Evolutionary conservation across 1,140 invertebrate species (phyloP).

Genomic region (Catajapyx aquilonaris): DNA sequence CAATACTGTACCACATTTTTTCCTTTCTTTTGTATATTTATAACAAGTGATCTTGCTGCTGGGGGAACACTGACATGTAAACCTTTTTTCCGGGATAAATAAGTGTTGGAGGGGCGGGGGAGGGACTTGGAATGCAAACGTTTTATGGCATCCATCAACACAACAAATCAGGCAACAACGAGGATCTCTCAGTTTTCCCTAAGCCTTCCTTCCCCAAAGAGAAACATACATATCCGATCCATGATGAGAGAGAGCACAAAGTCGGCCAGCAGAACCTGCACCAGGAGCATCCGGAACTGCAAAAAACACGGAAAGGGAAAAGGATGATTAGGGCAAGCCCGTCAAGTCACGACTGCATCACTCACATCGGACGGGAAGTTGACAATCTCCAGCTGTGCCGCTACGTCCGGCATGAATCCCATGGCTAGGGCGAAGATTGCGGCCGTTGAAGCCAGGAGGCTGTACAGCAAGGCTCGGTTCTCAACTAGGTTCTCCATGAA

Average conservation of each 20-base stretch:
- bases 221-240: conserved; percentile 64
- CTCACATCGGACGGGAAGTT: conserved; percentile 66
- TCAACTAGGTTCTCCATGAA: conserved; percentile 92
- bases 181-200: conserved; percentile 12
- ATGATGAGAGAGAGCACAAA: conserved; percentile 59
- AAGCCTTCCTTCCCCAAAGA: conserved; percentile 62
- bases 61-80: too few relatives aligned
- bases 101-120: too few relatives aligned
- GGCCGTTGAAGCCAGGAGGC: conserved; percentile 48
- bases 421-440: conserved; percentile 53
- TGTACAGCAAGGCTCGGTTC: conserved; percentile 82
- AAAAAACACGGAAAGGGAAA: conserved; percentile 22
- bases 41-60: too few relatives aligned
- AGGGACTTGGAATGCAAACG: too few relatives aligned
- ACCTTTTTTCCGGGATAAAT: too few relatives aligned
- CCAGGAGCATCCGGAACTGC: conserved; percentile 64
- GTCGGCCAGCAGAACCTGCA: conserved; percentile 58
- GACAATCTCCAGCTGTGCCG: conserved; percentile 69
- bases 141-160: too few relatives aligned
- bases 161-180: not conserved
- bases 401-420: conserved; percentile 52
- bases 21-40: too few relatives aligned
- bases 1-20: too few relatives aligned
- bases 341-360: conserved; percentile 11
- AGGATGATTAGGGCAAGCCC: not conserved